Percentiles rank a stretch among this genome's conserved stretches.
Conservation (phyloP, 2,888 invertebrate genomes). For the Drosophila cognata region DNA sequence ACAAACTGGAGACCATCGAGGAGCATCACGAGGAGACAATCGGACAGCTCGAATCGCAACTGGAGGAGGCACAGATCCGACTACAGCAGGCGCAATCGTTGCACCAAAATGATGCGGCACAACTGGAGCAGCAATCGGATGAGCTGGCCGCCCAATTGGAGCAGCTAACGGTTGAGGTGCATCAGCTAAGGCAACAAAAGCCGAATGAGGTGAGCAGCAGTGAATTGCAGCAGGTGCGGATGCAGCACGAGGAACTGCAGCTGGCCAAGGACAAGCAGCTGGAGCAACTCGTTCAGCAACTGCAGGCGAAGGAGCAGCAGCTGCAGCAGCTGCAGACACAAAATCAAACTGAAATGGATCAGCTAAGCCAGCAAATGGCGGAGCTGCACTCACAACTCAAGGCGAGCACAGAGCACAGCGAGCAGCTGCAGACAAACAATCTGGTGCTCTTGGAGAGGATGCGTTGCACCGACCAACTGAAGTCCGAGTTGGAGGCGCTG, state of each 20-base stretch:
- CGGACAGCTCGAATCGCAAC: conserved; percentile 87
- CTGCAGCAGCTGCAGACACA: not conserved
- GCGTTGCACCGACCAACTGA: not conserved
- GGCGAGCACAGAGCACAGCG: not conserved
- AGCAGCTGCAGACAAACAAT: conserved; percentile 59
- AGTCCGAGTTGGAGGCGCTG: conserved; percentile 11
- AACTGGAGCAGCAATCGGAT: not conserved
- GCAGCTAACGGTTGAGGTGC: conserved; percentile 60
- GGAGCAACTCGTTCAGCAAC: not conserved
- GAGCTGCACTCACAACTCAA: not conserved
- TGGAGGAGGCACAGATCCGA: conserved; percentile 86
- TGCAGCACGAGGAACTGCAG: conserved; percentile 9
- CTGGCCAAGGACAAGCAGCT: not conserved
- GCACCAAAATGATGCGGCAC: not conserved
- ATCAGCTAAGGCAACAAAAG: conserved; percentile 54
- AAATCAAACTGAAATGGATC: not conserved
- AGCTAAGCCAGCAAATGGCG: conserved; percentile 61
- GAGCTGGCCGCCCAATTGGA: conserved; percentile 60
- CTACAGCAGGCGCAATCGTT: conserved; percentile 4
- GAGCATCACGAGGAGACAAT: conserved; percentile 90
- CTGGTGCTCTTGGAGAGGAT: conserved; percentile 1
- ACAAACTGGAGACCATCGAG: conserved; percentile 89
- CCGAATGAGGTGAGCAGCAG: not conserved
- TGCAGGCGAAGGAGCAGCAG: not conserved
- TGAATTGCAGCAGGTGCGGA: not conserved